Evolutionary conservation across 2,888 invertebrate species (phyloP), one percentile per base, ranked within the genome.

Genomic region (Polydrusus cervinus): DNA sequence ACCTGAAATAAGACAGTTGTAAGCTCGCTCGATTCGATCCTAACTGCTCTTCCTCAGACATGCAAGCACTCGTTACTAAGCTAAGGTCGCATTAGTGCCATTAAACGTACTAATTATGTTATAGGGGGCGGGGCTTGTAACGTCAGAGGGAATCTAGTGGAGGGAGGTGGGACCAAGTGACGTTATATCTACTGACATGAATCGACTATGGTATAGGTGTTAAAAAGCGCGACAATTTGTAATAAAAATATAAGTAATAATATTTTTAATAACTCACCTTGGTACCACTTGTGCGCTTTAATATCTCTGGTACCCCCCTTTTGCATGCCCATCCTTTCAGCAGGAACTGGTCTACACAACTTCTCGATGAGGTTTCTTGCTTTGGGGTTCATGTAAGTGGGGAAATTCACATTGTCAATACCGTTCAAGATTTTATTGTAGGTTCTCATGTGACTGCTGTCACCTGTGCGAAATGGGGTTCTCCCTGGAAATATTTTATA

Each of bases 391-490:
- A 97, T 92, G 47, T 80, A 80, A 70, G 92, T 90, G 43, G 93
- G 92, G 89, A 97, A 95, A 72, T 93, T 91, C 13, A 97, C 92
- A 53, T 93, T 92, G 84, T 97, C 97, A 66, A 98, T 95, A 40
- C 98, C 98, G 80, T 94, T 94, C 77, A 98, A 88, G 81, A 98
- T 98, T 80, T 96, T 92, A 80, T 96, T 97, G 87, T 97, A 98
- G 0, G 97, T 98, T 86, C 95, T 95, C 93, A 98, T 95, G 84
- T 97, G 96, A 87, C 96, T 97, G 16, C 93, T 90, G 38, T 96
- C 97, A 43, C 93, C 91, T 2, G 95, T 96, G 30, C 95, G 90
- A 88, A 97, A 97, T 0, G 97, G 97, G 40, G 97, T 96, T 83
- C 93, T 93, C n/a, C 78, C 78, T 77, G 47, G 47, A 67, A 68